Evolutionary conservation across 1,140 invertebrate genomes (phyloP), one percentile per base, ranked within the genome.

Genomic region (Nixonia krombeini): DNA sequence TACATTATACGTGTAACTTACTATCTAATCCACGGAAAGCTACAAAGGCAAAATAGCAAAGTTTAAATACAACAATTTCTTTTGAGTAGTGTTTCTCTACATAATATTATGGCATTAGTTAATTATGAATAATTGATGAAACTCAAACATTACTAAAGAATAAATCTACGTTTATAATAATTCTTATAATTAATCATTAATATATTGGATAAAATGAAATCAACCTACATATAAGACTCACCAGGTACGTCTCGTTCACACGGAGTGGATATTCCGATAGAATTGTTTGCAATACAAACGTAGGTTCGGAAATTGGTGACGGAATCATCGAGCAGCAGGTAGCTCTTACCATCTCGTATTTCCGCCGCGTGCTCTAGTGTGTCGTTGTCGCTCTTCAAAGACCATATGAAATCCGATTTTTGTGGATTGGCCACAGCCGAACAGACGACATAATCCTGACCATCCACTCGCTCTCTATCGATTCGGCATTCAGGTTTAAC

Each of bases 401-500:
- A 91, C 94, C 94, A 96, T 18, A 85, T 88, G 84, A 95, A 96
- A 41, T 89, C 87, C n/a, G 94, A 92, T 71, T 93, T 89, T 46
- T 87, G 80, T 0, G 95, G 94, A 86, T 96, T 95, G 16, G 93
- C 94, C 29, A 87, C 85, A 1, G 91, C 93, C 18, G 90, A 91
- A 78, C 95, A 96, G 6, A 93, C 89, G 10, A 96, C 85, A 37
- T 92, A 90, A 75, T 92, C 89, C 69, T 89, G 88, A 1, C 92
- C 92, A 44, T 94, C 88, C 55, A 90, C 87, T 75, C 91, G 89
- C 25, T 87, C 88, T 58, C 90, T 88, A 53, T 91, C 89, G 63
- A 95, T 94, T 16, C 88, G 88, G 79, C 94, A 97, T 74, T 94
- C 91, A 1, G 95, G 95, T 73, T 92, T 90, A 86, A 91, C 94